A percentile compares a stretch with the other conserved stretches of the same genome.
Evolutionary conservation across 2,888 invertebrate species (phyloP).

Genomic region (Mamestra brassicae): DNA sequence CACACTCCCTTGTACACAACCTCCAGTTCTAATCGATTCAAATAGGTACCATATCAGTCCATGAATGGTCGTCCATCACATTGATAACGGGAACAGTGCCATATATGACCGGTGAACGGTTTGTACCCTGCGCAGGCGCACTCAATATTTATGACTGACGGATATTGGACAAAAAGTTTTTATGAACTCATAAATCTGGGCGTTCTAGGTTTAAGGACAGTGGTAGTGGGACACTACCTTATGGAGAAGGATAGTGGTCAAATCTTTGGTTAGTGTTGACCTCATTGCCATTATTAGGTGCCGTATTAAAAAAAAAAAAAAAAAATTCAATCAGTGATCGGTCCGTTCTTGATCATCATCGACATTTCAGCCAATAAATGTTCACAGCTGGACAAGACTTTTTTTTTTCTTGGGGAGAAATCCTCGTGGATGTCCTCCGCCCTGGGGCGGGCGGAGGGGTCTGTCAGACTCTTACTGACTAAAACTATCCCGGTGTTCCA

Average conservation of each 20-base stretch:
- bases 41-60: slow-evolving; percentile 39
- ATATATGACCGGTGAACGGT: slow-evolving; percentile 65
- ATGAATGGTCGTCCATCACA: slow-evolving; percentile 58
- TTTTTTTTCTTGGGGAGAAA: no score
- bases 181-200: slow-evolving; percentile 50
- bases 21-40: slow-evolving; percentile 50
- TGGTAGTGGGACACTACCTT: slow-evolving; percentile 9
- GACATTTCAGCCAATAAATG: background rate
- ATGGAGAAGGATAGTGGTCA: background rate
- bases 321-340: no score
- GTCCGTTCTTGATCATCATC: no score
- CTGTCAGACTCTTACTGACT: no score
- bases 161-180: slow-evolving; percentile 42
- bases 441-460: no score
- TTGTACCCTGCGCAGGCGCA: slow-evolving; percentile 28
- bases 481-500: no score
- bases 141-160: slow-evolving; percentile 51
- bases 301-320: background rate
- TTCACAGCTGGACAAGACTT: no score
- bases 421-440: no score
- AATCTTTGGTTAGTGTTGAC: background rate
- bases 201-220: slow-evolving; percentile 51
- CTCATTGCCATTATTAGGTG: background rate
- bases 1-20: background rate
- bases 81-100: slow-evolving; percentile 69